These are phyloP conservation scores for Drosophila pseudotakahashii DNA, from an alignment of 2,888 invertebrate genomes.

Conservation along the genomic window DNA sequence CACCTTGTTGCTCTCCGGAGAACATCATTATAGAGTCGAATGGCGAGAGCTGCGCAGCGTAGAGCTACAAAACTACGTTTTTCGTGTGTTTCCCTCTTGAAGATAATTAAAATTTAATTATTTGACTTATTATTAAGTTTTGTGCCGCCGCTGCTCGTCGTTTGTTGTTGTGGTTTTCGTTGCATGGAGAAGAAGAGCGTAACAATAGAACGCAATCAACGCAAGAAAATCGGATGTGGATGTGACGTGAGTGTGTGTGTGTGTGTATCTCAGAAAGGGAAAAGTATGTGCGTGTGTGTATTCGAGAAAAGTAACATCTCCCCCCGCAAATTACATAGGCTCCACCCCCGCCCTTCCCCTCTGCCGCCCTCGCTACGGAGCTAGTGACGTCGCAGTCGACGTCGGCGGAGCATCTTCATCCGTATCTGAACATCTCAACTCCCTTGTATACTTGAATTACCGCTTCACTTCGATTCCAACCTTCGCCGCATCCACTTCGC, in stretches of 20 bases:
- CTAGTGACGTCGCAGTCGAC: conserved; percentile 38
- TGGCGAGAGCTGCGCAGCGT: conserved; percentile 46
- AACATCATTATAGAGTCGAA: conserved; percentile 68
- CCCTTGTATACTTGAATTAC: conserved; percentile 78
- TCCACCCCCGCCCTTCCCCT: conserved; percentile 5
- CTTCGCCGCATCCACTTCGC: conserved; percentile 64
- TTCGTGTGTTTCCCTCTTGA: conserved; percentile 71
- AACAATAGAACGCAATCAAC: conserved; percentile 51
- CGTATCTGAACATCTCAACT: conserved; percentile 26
- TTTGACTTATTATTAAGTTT: conserved; percentile 75
- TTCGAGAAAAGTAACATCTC: conserved; percentile 72
- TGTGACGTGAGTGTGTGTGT: conserved; percentile 48
- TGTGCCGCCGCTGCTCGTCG: conserved; percentile 45
- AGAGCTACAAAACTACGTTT: conserved; percentile 62
- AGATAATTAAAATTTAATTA: conserved; percentile 76
- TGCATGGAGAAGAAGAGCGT: conserved; percentile 41
- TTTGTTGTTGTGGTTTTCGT: conserved; percentile 16
- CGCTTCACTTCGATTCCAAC: conserved; percentile 74
- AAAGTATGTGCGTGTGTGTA: conserved; percentile 66
- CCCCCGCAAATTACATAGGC: conserved; percentile 29
- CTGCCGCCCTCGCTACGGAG: conserved; percentile 48
- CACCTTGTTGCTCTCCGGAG: conserved; percentile 66
- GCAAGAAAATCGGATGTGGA: conserved; percentile 52
- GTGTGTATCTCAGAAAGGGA: conserved; percentile 56
- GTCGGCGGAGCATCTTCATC: conserved; percentile 61